A percentile compares a stretch with the other conserved stretches of the same genome.
Conservation (phyloP, 1,140 invertebrate genomes). For the Zaprionus kolodkinae region DNA sequence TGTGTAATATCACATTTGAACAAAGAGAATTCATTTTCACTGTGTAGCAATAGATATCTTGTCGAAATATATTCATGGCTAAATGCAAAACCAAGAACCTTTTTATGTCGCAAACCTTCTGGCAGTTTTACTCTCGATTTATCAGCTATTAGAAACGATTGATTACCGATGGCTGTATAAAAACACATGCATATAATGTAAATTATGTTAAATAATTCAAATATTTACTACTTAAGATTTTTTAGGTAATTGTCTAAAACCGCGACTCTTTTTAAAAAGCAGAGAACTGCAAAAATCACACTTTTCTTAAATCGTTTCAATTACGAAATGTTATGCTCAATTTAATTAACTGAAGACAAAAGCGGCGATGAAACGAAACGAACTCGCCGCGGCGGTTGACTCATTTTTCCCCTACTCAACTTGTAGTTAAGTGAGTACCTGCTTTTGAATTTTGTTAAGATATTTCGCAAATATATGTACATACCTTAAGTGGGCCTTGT, state of each 20-base stretch:
- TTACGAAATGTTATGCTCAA: no score
- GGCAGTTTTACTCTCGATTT: slow-evolving; percentile 25
- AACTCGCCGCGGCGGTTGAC: no score
- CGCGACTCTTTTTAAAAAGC: no score
- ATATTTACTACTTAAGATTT: background rate
- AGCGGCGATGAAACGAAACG: no score
- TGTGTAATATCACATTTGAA: slow-evolving; percentile 7
- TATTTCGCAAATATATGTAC: no score
- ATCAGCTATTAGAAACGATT: slow-evolving; percentile 28
- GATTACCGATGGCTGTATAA: slow-evolving; percentile 53
- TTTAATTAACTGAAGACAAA: no score
- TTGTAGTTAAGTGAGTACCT: no score
- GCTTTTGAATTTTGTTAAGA: no score
- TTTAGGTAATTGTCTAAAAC: background rate
- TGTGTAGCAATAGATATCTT: slow-evolving; percentile 46
- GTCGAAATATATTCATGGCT: background rate
- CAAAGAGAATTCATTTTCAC: slow-evolving; percentile 60
- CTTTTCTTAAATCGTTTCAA: no score
- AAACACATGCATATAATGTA: background rate
- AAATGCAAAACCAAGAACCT: slow-evolving; percentile 55
- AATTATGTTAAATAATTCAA: background rate
- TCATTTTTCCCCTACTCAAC: no score
- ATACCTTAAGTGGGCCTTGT: no score
- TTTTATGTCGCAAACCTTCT: slow-evolving; percentile 26
- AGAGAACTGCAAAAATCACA: no score